A percentile compares a stretch with the other conserved stretches of the same genome.
phyloP scores from a whole-genome alignment of 2,113 vertebrate species.

The Heterochromis multidens region DNA sequence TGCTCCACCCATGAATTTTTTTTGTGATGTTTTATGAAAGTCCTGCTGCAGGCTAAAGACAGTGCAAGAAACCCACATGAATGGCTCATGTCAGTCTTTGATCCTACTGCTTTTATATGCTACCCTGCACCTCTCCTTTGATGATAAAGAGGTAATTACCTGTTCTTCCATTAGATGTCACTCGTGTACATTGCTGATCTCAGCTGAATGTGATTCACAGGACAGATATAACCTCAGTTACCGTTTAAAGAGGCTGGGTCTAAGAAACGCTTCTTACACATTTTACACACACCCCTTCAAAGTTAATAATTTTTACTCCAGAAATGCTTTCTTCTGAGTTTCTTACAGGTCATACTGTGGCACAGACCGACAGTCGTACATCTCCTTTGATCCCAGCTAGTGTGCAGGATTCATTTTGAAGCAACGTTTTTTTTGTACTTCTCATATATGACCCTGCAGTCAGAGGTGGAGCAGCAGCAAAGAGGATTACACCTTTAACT shows the following conservation, averaged over 20 bases:
- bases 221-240: background rate
- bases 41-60: background rate
- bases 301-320: background rate
- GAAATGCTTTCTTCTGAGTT: background rate
- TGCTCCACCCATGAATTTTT: background rate
- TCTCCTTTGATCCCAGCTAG: background rate
- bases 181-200: conserved; percentile 7
- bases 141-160: background rate
- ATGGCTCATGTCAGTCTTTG: background rate
- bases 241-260: background rate
- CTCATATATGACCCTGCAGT: background rate
- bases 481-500: background rate
- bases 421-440: background rate
- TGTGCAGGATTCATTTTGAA: background rate
- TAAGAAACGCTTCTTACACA: too few species aligned
- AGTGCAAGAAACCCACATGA: background rate
- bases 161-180: conserved; percentile 52
- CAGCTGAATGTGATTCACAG: background rate
- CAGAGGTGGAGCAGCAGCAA: background rate
- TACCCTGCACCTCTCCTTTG: background rate
- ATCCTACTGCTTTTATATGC: background rate
- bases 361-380: background rate
- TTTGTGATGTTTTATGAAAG: background rate
- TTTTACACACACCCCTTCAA: background rate
- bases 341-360: background rate